Conservation (phyloP, 1,140 invertebrate genomes). For the Dendroctonus valens region DNA sequence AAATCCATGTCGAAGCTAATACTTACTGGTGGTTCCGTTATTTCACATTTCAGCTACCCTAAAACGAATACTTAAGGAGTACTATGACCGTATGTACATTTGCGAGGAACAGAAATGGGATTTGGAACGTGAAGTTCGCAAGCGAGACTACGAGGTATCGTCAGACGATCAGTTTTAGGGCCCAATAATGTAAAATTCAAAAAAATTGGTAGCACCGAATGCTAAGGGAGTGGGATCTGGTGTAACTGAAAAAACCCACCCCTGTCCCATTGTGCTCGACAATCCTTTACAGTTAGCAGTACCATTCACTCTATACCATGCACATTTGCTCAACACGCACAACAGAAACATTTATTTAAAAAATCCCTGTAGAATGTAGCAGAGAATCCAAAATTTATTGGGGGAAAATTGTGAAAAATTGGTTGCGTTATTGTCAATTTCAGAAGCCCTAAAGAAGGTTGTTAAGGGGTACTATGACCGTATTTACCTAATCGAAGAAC, state of each 20-base stretch:
- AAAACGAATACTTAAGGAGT: conserved; percentile 83
- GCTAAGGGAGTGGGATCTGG: too few relatives aligned
- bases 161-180: conserved; percentile 18
- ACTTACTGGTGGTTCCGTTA: conserved; percentile 47
- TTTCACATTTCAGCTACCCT: conserved; percentile 66
- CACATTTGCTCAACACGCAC: too few relatives aligned
- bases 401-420: not conserved
- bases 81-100: conserved; percentile 92
- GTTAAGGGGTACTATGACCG: conserved; percentile 93
- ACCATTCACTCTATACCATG: too few relatives aligned
- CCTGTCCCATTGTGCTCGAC: too few relatives aligned
- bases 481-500: conserved; percentile 94
- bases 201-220: conserved; percentile 22
- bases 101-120: conserved; percentile 99
- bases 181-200: conserved; percentile 20
- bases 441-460: conserved; percentile 81
- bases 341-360: too few relatives aligned
- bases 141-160: conserved; percentile 96
- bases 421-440: conserved; percentile 47
- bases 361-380: too few relatives aligned
- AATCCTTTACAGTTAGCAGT: too few relatives aligned
- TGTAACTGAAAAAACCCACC: too few relatives aligned
- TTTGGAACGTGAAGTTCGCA: conserved; percentile 98
- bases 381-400: too few relatives aligned
- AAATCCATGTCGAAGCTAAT: conserved; percentile 16